Percentiles rank a stretch among this genome's conserved stretches.
These are phyloP conservation scores for Lepidurus arcticus DNA, from an alignment of 1,140 invertebrate genomes.

Conservation along the genomic window DNA sequence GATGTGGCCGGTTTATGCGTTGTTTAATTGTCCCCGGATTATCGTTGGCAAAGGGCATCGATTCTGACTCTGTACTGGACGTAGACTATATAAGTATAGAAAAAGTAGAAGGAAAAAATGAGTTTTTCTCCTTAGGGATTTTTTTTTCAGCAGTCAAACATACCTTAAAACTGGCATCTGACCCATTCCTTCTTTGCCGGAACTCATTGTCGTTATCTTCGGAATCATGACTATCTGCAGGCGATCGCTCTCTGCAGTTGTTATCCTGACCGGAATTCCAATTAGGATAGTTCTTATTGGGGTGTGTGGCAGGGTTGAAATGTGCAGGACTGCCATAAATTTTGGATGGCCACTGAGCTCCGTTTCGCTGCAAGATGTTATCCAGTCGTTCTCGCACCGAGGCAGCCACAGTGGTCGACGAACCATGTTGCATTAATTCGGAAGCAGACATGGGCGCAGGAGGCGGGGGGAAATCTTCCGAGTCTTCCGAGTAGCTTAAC, in stretches of 20 bases:
- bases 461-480: constrained; percentile 48
- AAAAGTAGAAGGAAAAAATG: neutral
- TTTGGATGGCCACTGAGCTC: constrained; percentile 15
- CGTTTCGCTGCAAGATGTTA: constrained; percentile 36
- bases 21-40: constrained; percentile 97
- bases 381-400: constrained; percentile 35
- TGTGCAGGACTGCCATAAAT: constrained; percentile 18
- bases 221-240: constrained; percentile 19
- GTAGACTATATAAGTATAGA: constrained; percentile 62
- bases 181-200: constrained; percentile 65
- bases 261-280: constrained; percentile 10
- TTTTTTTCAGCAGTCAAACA: constrained; percentile 27
- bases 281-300: neutral
- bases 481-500: constrained; percentile 38
- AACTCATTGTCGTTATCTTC: constrained; percentile 40
- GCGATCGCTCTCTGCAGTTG: constrained; percentile 16
- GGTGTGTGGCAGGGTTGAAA: constrained; percentile 10
- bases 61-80: constrained; percentile 92
- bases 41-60: constrained; percentile 96
- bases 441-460: constrained; percentile 45
- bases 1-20: constrained; percentile 43
- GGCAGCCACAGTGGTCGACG: constrained; percentile 32
- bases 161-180: constrained; percentile 80
- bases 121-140: neutral
- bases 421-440: constrained; percentile 34